Percentiles rank a stretch among this genome's conserved stretches.
These are phyloP conservation scores for Procambarus clarkii DNA, from an alignment of 1,140 invertebrate species.

Conservation along the genomic window DNA sequence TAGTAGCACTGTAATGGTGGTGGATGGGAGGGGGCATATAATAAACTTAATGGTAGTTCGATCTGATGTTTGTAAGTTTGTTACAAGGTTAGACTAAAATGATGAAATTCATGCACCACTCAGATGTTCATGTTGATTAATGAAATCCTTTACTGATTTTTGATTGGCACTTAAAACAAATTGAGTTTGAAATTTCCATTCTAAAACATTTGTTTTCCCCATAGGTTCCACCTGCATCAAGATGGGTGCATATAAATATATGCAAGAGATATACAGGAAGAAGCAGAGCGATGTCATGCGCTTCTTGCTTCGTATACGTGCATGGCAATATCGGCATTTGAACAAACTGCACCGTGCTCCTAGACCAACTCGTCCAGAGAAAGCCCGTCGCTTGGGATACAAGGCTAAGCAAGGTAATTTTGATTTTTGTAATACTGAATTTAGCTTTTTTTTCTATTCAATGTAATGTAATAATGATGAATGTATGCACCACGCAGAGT, in stretches of 20 bases:
- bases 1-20: no score
- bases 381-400: conserved; percentile 97
- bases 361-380: conserved; percentile 97
- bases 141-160: background rate
- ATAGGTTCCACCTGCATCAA: conserved; percentile 59
- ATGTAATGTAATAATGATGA: background rate
- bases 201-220: background rate
- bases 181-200: background rate
- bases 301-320: conserved; percentile 93
- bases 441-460: background rate
- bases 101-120: background rate
- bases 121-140: background rate
- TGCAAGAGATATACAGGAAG: conserved; percentile 98
- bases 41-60: no score
- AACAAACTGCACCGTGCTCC: conserved; percentile 95
- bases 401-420: conserved; percentile 95
- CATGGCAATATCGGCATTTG: conserved; percentile 98
- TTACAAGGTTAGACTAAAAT: no score
- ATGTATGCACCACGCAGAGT: conserved; percentile 6
- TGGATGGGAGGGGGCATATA: no score
- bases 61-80: no score
- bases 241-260: conserved; percentile 99
- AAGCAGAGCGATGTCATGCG: conserved; percentile 99
- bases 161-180: background rate
- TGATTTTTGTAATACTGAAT: background rate